These are phyloP conservation scores for Drosophila tani DNA, from an alignment of 1,140 invertebrate species.

Conservation along the genomic window DNA sequence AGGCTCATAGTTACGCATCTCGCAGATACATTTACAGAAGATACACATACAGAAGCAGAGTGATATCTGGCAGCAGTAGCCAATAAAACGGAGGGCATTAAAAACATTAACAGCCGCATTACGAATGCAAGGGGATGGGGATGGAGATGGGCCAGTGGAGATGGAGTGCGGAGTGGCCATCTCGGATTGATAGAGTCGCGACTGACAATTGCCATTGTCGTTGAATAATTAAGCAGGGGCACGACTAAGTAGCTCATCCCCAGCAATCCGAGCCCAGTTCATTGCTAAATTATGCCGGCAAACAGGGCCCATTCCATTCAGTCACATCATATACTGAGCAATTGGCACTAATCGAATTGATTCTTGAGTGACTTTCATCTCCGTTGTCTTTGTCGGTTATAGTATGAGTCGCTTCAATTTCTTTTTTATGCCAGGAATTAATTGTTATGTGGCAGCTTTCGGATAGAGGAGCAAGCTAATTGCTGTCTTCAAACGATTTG, in stretches of 20 bases:
- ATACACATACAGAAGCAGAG: background rate
- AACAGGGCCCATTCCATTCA: slow-evolving; percentile 30
- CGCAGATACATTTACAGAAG: slow-evolving; percentile 41
- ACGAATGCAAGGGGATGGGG: slow-evolving; percentile 53
- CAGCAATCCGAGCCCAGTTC: slow-evolving; percentile 22
- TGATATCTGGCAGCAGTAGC: slow-evolving; percentile 52
- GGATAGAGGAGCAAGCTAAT: slow-evolving; percentile 29
- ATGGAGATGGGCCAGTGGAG: slow-evolving; percentile 7
- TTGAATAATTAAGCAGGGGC: slow-evolving; percentile 70
- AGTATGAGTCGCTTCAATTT: slow-evolving; percentile 6
- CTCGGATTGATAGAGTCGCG: slow-evolving; percentile 53
- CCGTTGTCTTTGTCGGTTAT: slow-evolving; percentile 4
- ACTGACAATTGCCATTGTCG: slow-evolving; percentile 53
- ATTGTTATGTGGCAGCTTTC: slow-evolving; percentile 20
- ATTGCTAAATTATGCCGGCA: slow-evolving; percentile 61
- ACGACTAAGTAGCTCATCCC: slow-evolving; percentile 28
- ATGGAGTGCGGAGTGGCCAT: slow-evolving; percentile 35
- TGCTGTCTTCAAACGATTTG: slow-evolving; percentile 26
- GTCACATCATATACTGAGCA: slow-evolving; percentile 25
- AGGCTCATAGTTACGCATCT: slow-evolving; percentile 55
- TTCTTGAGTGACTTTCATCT: slow-evolving; percentile 26
- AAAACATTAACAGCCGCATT: slow-evolving; percentile 78
- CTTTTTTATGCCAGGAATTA: slow-evolving; percentile 26
- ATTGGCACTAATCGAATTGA: slow-evolving; percentile 50
- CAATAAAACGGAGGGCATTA: slow-evolving; percentile 74